A percentile compares a stretch with the other conserved stretches of the same genome.
Conservation (phyloP, 2,113 vertebrate genomes). For the Grus americana region DNA sequence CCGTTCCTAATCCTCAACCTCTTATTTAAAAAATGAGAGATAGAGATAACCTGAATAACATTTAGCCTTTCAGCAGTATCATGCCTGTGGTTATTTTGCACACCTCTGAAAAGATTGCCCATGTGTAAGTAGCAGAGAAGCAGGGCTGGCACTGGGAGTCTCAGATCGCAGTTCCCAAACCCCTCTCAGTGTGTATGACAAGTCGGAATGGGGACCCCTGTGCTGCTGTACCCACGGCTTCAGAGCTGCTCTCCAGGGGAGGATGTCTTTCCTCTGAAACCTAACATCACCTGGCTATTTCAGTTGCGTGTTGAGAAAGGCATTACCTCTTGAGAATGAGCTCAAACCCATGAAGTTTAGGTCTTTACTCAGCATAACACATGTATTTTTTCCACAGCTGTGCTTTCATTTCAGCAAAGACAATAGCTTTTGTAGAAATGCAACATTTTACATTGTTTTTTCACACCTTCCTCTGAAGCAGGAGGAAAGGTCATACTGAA, state of each 20-base stretch:
- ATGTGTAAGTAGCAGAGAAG: background rate
- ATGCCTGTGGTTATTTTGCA: background rate
- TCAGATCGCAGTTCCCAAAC: background rate
- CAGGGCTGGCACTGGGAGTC: background rate
- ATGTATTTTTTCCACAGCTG: background rate
- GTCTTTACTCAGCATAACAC: background rate
- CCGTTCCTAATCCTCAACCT: background rate
- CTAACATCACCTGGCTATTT: background rate
- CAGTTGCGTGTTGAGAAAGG: background rate
- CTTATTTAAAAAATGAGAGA: background rate
- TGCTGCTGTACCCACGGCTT: background rate
- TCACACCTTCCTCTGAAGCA: background rate
- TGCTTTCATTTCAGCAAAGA: background rate
- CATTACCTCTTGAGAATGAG: background rate
- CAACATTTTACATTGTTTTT: background rate
- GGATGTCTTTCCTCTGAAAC: background rate
- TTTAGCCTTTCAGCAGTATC: background rate
- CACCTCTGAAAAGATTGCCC: fast-evolving
- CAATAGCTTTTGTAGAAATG: background rate
- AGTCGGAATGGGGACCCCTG: background rate
- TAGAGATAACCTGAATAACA: background rate
- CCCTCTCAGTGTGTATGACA: fast-evolving
- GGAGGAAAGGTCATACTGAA: background rate
- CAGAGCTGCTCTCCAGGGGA: background rate
- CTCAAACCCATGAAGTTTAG: background rate